phyloP scores from a whole-genome alignment of 2,888 invertebrate genomes.

The Pammene fasciana region DNA sequence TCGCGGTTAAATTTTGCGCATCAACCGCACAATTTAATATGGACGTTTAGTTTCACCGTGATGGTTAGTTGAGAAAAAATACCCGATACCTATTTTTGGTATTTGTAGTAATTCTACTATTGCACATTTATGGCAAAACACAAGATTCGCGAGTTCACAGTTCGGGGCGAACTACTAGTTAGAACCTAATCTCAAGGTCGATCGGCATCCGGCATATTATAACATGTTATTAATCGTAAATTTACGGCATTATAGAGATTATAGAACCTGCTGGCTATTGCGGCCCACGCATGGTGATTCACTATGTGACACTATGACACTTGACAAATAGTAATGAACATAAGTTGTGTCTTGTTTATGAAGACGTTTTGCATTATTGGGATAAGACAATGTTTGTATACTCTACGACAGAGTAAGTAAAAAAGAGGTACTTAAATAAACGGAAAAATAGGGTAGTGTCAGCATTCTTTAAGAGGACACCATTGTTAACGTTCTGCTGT shows the following conservation, averaged over 20 bases:
- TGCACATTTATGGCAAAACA: too few species aligned
- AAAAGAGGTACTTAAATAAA: not conserved
- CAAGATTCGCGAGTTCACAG: too few species aligned
- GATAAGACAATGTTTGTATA: not conserved
- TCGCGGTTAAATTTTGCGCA: too few species aligned
- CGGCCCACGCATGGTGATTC: conserved; percentile 42
- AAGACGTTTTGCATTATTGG: conserved; percentile 16
- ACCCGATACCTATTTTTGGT: too few species aligned
- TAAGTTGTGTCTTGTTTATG: conserved; percentile 29
- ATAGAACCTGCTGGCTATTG: conserved; percentile 24
- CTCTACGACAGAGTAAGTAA: not conserved
- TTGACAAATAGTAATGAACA: conserved; percentile 44
- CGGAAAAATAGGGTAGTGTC: too few species aligned
- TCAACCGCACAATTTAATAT: too few species aligned
- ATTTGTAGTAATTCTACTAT: too few species aligned
- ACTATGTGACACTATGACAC: conserved; percentile 43
- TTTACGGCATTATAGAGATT: conserved; percentile 32
- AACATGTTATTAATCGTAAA: conserved; percentile 24
- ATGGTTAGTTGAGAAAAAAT: too few species aligned
- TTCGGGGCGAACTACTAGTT: too few species aligned
- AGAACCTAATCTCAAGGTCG: conserved; percentile 32
- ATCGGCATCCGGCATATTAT: conserved; percentile 33
- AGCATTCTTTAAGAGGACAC: too few species aligned
- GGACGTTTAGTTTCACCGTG: too few species aligned
- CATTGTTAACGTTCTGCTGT: too few species aligned